A percentile compares a stretch with the other conserved stretches of the same genome.
phyloP scores from a whole-genome alignment of 2,888 invertebrate species.

The Drosophila affinis region DNA sequence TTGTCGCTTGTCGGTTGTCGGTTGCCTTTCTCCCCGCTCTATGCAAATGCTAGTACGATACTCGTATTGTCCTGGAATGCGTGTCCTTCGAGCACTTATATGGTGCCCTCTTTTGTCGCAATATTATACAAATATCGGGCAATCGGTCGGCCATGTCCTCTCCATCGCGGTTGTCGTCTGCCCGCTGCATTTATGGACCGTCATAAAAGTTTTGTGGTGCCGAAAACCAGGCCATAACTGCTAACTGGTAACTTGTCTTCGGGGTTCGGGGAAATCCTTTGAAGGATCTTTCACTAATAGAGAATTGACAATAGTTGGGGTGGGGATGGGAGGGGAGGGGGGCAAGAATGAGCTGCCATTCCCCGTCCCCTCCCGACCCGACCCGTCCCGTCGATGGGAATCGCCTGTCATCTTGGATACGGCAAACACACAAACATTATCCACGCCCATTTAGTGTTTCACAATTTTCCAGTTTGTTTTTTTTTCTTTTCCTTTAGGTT shows the following conservation, averaged over 20 bases:
- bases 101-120: conserved; percentile 60
- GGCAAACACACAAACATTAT: conserved; percentile 63
- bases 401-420: conserved; percentile 54
- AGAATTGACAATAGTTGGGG: no score
- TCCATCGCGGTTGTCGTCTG: conserved; percentile 51
- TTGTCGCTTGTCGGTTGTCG: background rate
- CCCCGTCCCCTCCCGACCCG: no score
- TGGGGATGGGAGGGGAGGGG: no score
- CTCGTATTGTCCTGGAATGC: conserved; percentile 24
- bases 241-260: conserved; percentile 29
- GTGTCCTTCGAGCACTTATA: conserved; percentile 34
- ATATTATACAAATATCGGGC: conserved; percentile 72
- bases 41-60: conserved; percentile 65
- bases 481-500: background rate
- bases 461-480: conserved; percentile 2
- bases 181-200: conserved; percentile 51
- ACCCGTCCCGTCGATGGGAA: background rate
- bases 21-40: conserved; percentile 13
- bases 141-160: conserved; percentile 29
- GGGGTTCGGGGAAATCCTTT: conserved; percentile 34
- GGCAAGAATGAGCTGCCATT: no score
- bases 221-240: conserved; percentile 12
- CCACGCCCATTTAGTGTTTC: conserved; percentile 62
- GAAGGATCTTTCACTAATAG: conserved; percentile 23
- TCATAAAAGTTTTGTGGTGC: conserved; percentile 59